phyloP scores from a whole-genome alignment of 2,113 vertebrate species.

The Prionailurus bengalensis region DNA sequence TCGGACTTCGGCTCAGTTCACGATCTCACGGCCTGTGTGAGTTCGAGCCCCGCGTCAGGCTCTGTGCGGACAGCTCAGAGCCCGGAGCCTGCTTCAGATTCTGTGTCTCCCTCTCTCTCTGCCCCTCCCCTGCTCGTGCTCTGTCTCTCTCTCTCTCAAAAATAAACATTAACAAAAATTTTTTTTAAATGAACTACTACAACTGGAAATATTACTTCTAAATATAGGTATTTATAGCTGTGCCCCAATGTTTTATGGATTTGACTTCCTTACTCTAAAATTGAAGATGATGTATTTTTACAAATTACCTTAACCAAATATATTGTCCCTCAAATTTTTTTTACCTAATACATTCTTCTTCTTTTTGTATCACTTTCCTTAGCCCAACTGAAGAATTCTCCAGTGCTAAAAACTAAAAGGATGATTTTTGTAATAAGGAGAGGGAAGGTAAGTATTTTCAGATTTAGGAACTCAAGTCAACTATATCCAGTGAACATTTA shows the following conservation, averaged over 20 bases:
- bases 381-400: not conserved
- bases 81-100: too few species aligned
- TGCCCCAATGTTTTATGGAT: not conserved
- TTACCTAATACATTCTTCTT: not conserved
- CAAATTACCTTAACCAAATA: not conserved
- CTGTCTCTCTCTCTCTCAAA: too few species aligned
- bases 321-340: not conserved
- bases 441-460: not conserved
- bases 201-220: not conserved
- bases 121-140: too few species aligned
- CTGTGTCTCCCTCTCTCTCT: too few species aligned
- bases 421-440: not conserved
- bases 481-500: not conserved
- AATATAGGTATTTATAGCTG: not conserved
- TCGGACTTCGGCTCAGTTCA: too few species aligned
- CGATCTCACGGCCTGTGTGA: too few species aligned
- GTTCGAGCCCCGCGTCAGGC: too few species aligned
- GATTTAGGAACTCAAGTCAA: slow-evolving; percentile 16
- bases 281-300: not conserved
- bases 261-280: slow-evolving; percentile 36
- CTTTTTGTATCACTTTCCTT: not conserved
- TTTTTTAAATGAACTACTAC: not conserved
- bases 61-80: too few species aligned
- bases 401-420: not conserved
- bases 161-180: slow-evolving; percentile 1